phyloP scores from a whole-genome alignment of 2,113 vertebrate species.

The Nibea albiflora region DNA sequence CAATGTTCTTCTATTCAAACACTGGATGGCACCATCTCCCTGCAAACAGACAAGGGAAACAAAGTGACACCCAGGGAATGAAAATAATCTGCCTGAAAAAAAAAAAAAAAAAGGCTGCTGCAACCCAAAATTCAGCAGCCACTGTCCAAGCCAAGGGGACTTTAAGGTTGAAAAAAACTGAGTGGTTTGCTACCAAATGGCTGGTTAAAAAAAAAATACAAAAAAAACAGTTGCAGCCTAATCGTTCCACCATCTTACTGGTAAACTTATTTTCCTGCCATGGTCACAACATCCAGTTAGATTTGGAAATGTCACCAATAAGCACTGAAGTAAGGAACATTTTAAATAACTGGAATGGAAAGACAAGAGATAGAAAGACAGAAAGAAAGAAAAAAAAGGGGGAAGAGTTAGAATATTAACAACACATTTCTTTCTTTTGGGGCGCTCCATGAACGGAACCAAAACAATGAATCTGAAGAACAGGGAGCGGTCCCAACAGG shows the following conservation, averaged over 20 bases:
- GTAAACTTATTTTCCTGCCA: conserved; percentile 30
- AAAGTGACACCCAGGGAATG: conserved; percentile 43
- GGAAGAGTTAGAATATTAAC: conserved; percentile 42
- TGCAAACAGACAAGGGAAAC: conserved; percentile 41
- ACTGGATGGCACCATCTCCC: conserved; percentile 64
- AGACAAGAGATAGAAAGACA: conserved; percentile 45
- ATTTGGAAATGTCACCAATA: conserved; percentile 14
- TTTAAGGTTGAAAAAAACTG: neutral
- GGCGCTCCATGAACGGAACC: conserved; percentile 3
- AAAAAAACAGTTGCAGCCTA: conserved; percentile 1
- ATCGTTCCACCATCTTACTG: conserved; percentile 29
- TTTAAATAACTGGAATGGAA: conserved; percentile 39
- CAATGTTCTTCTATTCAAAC: conserved; percentile 40
- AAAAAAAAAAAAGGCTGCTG: neutral
- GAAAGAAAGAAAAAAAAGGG: conserved; percentile 26
- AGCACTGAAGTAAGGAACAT: conserved; percentile 6
- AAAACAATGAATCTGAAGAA: conserved; percentile 32
- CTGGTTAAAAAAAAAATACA: neutral
- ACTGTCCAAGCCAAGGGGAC: neutral
- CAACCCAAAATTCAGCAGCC: conserved; percentile 8
- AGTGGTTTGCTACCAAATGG: conserved; percentile 27
- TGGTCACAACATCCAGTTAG: conserved; percentile 47
- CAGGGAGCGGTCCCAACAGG: conserved; percentile 41
- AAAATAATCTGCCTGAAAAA: conserved; percentile 31
- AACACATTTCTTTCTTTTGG: conserved; percentile 38